Conservation (phyloP, 1,140 invertebrate genomes). For the Oryzaephilus surinamensis region DNA sequence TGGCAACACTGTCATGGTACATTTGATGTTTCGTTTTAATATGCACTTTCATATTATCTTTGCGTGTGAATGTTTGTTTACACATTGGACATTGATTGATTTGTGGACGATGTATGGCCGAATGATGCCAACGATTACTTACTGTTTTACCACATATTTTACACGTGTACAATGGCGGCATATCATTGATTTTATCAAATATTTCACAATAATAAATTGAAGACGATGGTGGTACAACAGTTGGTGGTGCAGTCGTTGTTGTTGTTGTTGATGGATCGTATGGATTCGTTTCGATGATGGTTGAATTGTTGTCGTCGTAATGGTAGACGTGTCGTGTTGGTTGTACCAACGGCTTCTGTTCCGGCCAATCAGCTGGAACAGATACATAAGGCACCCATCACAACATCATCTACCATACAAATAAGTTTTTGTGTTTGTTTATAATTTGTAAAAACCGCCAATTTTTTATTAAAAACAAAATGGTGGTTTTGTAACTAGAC, state of each 20-base stretch:
- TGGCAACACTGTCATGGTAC: no score
- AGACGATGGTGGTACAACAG: conserved; percentile 4
- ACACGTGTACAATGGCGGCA: conserved; percentile 37
- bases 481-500: no score
- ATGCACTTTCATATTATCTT: conserved; percentile 60
- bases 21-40: conserved; percentile 60
- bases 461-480: no score
- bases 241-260: conserved; percentile 1
- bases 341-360: conserved; percentile 17
- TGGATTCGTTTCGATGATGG: not conserved
- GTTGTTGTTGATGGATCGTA: conserved; percentile 4
- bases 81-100: conserved; percentile 58
- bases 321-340: conserved; percentile 6
- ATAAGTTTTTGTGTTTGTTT: not conserved
- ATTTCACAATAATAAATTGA: conserved; percentile 20
- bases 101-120: conserved; percentile 57
- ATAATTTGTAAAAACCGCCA: no score
- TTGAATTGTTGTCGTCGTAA: not conserved
- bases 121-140: conserved; percentile 60
- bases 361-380: conserved; percentile 24
- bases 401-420: conserved; percentile 19
- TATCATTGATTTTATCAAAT: conserved; percentile 17
- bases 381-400: conserved; percentile 23
- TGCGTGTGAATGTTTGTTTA: conserved; percentile 53
- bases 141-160: conserved; percentile 58